Percentiles rank a stretch among this genome's conserved stretches.
Conservation (phyloP, 53 echinoderm and acorn worm genomes). For the Apostichopus leukothele region DNA sequence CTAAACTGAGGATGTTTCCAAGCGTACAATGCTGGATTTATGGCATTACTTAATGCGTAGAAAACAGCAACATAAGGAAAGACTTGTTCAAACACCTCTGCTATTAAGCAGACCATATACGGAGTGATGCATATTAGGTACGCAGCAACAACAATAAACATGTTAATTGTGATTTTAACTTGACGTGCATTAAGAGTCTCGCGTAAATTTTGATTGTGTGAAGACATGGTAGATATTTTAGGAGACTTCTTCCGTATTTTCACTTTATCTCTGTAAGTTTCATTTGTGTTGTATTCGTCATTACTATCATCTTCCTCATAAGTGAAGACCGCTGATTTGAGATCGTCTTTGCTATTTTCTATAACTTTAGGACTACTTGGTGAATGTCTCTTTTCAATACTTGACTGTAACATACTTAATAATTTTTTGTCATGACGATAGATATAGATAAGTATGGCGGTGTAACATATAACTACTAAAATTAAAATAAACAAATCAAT, state of each 20-base stretch:
- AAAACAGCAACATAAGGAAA: slow-evolving; percentile 45
- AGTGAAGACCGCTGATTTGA: neutral
- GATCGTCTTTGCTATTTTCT: neutral
- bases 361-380: neutral
- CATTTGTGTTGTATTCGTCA: neutral
- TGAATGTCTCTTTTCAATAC: neutral
- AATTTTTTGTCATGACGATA: slow-evolving; percentile 53
- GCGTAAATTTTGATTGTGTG: neutral
- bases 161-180: slow-evolving; percentile 39
- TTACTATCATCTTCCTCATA: neutral
- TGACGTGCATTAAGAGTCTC: slow-evolving; percentile 17
- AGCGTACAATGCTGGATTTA: slow-evolving; percentile 47
- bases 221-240: neutral
- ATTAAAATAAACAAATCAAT: slow-evolving; percentile 28
- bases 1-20: slow-evolving; percentile 50
- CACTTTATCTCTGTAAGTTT: neutral
- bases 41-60: slow-evolving; percentile 25
- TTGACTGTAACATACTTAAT: slow-evolving; percentile 42
- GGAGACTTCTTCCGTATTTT: neutral
- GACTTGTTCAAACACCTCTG: neutral
- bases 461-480: slow-evolving; percentile 15
- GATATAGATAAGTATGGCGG: slow-evolving; percentile 53
- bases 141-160: slow-evolving; percentile 27
- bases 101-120: slow-evolving; percentile 7
- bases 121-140: slow-evolving; percentile 18